A percentile compares a stretch with the other conserved stretches of the same genome.
phyloP scores from a whole-genome alignment of 37 sponge, comb jelly and placozoan species.

The Crambe crambe region DNA sequence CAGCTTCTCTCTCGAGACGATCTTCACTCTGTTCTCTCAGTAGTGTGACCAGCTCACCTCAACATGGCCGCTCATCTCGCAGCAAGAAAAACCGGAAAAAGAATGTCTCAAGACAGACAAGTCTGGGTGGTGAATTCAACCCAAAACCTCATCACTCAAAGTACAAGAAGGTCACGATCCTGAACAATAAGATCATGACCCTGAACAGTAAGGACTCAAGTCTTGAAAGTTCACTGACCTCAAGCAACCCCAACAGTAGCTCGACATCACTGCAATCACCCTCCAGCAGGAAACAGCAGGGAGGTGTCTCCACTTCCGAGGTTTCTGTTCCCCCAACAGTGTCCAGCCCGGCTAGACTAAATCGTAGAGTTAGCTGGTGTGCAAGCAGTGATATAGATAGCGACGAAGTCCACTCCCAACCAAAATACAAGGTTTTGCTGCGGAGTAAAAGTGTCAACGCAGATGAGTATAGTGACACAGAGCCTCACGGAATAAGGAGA shows the following conservation, averaged over 20 bases:
- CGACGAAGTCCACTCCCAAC: not conserved
- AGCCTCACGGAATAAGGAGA: not conserved
- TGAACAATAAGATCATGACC: not conserved
- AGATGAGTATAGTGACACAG: not conserved
- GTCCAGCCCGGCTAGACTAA: not conserved
- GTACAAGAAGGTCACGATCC: not conserved
- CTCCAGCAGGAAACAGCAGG: not conserved
- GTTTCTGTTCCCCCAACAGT: not conserved
- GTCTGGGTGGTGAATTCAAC: not conserved
- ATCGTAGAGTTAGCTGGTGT: not conserved
- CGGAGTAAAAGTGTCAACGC: not conserved
- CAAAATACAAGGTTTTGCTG: not conserved
- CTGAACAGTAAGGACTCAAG: not conserved
- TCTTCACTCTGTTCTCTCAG: not conserved
- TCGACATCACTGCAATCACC: not conserved
- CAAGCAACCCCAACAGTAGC: not conserved
- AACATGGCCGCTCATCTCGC: not conserved
- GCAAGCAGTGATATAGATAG: not conserved
- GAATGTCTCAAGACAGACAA: not conserved
- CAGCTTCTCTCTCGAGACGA: not conserved
- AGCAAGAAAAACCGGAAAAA: not conserved
- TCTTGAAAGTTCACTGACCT: too few species aligned
- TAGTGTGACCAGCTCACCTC: not conserved
- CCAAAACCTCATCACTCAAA: not conserved
- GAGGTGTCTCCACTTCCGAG: not conserved